A percentile compares a stretch with the other conserved stretches of the same genome.
These are phyloP conservation scores for Apotomis betuletana DNA, from an alignment of 2,888 invertebrate species.

Conservation along the genomic window DNA sequence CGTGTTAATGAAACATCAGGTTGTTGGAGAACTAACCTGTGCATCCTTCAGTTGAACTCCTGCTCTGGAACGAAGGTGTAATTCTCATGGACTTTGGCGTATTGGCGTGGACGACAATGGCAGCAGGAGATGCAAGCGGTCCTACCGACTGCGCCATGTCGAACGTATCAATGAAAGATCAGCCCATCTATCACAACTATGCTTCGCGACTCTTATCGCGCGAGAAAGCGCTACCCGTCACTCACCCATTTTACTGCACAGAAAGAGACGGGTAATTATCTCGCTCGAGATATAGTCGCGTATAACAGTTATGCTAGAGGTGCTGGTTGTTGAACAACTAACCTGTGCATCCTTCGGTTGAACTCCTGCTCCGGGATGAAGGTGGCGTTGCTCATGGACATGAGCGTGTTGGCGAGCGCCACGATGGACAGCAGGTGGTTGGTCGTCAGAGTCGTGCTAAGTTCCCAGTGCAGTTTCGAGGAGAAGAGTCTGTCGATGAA, in stretches of 20 bases:
- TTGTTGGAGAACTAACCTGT: constrained; percentile 77
- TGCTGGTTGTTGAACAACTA: constrained; percentile 1
- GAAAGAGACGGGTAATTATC: too few relatives aligned
- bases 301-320: too few relatives aligned
- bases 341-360: constrained; percentile 89
- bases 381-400: constrained; percentile 98
- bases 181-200: too few relatives aligned
- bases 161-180: too few relatives aligned
- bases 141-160: too few relatives aligned
- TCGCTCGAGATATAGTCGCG: too few relatives aligned
- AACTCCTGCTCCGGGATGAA: constrained; percentile 95
- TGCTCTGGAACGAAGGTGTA: constrained; percentile 95
- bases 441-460: constrained; percentile 96
- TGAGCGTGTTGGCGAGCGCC: constrained; percentile 97
- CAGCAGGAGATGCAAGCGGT: constrained; percentile 80
- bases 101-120: constrained; percentile 97
- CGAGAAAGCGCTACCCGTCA: too few relatives aligned
- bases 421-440: constrained; percentile 98
- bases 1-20: too few relatives aligned
- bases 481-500: constrained; percentile 86
- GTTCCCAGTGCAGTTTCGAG: constrained; percentile 96
- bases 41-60: constrained; percentile 90
- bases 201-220: too few relatives aligned
- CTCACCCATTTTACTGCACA: too few relatives aligned
- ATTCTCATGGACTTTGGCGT: constrained; percentile 99